phyloP scores from a whole-genome alignment of 2,888 invertebrate species.

The Lumbricus terrestris region DNA sequence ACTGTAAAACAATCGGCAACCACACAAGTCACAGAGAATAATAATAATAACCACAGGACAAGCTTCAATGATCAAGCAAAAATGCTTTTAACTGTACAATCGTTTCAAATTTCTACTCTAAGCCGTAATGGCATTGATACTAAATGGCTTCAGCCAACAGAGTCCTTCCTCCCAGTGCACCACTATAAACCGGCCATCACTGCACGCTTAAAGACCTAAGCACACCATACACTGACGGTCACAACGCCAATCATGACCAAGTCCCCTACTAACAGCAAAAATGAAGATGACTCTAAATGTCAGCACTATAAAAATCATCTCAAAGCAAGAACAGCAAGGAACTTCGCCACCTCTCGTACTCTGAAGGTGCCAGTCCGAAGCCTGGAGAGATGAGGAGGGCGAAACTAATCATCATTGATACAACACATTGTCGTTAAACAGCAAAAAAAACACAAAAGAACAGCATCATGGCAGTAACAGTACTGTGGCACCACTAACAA shows the following conservation, averaged over 20 bases:
- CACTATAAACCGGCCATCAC: neutral
- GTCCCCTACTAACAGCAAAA: neutral
- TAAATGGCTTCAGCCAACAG: neutral
- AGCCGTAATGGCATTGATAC: neutral
- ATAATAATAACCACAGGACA: constrained; percentile 3
- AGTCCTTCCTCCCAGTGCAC: neutral
- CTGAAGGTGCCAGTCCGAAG: no score
- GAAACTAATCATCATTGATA: no score
- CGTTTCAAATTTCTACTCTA: neutral
- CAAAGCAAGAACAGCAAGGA: no score
- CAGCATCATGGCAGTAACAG: no score
- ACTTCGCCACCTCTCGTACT: no score
- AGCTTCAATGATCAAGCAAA: neutral
- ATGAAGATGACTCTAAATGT: neutral
- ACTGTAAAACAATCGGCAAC: neutral
- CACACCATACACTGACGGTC: neutral
- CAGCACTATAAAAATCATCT: neutral
- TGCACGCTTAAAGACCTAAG: neutral
- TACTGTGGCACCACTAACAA: neutral
- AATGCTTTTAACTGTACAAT: neutral
- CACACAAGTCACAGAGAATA: neutral
- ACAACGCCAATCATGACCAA: neutral
- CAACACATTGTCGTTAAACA: no score
- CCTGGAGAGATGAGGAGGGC: no score
- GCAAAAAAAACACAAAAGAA: no score